These are phyloP conservation scores for Brachymystax lenok DNA, from an alignment of 2,797 vertebrate genomes.

Conservation along the genomic window DNA sequence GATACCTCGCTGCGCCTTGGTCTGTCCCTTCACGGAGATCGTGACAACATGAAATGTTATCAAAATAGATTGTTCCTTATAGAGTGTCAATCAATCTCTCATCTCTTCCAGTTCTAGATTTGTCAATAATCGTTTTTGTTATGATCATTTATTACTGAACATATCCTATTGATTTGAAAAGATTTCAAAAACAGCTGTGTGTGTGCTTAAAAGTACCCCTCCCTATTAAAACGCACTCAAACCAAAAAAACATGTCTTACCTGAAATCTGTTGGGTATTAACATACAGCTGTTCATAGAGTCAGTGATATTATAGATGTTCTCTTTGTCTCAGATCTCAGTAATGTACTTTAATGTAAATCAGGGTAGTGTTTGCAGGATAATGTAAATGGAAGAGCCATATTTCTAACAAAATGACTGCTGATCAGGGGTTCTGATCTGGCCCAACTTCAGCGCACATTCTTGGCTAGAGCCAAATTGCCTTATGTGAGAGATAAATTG, in stretches of 20 bases:
- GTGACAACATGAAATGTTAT: background rate
- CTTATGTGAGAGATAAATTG: conserved; percentile 19
- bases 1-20: too few species aligned
- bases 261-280: conserved; percentile 65
- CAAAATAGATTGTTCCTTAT: background rate
- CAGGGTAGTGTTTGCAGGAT: conserved; percentile 4
- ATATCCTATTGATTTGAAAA: conserved; percentile 36
- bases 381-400: conserved; percentile 31
- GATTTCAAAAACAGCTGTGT: conserved; percentile 60
- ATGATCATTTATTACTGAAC: conserved; percentile 41
- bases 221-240: conserved; percentile 47
- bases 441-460: conserved; percentile 10
- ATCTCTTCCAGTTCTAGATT: background rate
- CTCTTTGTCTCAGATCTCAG: conserved; percentile 42
- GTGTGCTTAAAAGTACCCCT: conserved; percentile 48
- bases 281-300: conserved; percentile 63
- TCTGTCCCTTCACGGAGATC: too few species aligned
- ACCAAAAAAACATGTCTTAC: conserved; percentile 39
- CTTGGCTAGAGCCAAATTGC: conserved; percentile 16
- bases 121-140: background rate
- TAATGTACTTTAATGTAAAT: background rate
- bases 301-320: conserved; percentile 56
- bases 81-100: background rate
- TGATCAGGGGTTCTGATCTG: conserved; percentile 52
- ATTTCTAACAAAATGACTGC: conserved; percentile 39